Conservation (phyloP, 2,797 vertebrate genomes). For the Argya squamiceps region DNA sequence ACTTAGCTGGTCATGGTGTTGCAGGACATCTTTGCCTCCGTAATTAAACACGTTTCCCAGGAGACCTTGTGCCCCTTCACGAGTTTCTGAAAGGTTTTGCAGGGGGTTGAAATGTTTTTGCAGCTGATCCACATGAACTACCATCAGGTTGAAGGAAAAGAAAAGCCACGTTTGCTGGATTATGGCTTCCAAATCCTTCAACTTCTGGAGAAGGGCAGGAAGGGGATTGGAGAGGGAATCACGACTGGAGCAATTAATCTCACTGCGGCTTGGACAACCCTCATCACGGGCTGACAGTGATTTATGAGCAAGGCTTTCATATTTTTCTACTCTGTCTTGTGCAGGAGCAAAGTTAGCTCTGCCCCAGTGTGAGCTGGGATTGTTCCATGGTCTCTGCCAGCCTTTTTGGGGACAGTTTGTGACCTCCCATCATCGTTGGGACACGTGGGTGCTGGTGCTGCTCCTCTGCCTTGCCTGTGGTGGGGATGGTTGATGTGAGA, state of each 20-base stretch:
- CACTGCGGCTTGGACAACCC: neutral
- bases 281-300: neutral
- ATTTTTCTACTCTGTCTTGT: neutral
- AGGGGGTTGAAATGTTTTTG: slow-evolving; percentile 39
- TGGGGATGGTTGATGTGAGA: neutral
- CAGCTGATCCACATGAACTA: slow-evolving; percentile 31
- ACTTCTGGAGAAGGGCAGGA: neutral
- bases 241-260: neutral
- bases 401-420: neutral
- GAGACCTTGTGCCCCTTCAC: neutral
- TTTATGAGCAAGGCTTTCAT: neutral
- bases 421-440: accelerated
- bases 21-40: neutral
- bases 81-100: neutral
- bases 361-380: neutral
- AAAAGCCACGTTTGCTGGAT: slow-evolving; percentile 39
- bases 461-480: neutral
- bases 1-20: neutral
- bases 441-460: accelerated
- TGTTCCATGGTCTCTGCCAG: accelerated
- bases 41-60: neutral
- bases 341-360: neutral
- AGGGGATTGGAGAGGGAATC: neutral
- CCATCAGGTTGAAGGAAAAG: slow-evolving; percentile 6
- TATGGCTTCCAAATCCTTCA: slow-evolving; percentile 36